Evolutionary conservation across 2,888 invertebrate species (phyloP).

Genomic region (Dryadula phaetusa): DNA sequence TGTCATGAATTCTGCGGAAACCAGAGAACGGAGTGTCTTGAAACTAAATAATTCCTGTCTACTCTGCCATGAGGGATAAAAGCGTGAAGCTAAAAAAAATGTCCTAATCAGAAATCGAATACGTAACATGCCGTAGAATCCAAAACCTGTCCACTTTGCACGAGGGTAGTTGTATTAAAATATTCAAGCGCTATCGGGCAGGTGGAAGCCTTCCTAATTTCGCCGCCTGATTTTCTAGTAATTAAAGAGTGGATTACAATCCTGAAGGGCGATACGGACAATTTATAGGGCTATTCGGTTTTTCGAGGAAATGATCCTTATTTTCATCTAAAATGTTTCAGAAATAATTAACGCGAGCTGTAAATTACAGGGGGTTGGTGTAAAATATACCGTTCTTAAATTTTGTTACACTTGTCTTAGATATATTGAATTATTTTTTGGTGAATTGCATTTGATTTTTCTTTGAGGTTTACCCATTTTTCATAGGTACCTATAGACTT

Average conservation of each 20-base stretch:
- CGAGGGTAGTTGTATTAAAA: not conserved
- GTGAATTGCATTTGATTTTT: not conserved
- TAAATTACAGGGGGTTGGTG: conserved; percentile 3
- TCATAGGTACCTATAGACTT: too few species aligned
- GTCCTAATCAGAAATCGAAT: not conserved
- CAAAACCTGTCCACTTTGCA: not conserved
- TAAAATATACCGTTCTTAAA: conserved; percentile 14
- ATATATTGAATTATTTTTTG: not conserved
- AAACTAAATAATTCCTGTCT: too few species aligned
- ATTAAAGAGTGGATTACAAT: conserved; percentile 64
- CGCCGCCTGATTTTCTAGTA: conserved; percentile 63
- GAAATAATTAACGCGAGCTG: conserved; percentile 30
- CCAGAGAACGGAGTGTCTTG: too few species aligned
- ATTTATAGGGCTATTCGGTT: conserved; percentile 52
- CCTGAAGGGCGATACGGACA: conserved; percentile 48
- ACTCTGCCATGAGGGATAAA: too few species aligned
- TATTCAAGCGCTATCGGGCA: conserved; percentile 46
- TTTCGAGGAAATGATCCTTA: conserved; percentile 40
- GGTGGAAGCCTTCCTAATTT: conserved; percentile 53
- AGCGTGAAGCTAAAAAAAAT: too few species aligned
- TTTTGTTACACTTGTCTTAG: conserved; percentile 4
- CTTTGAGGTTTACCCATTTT: not conserved
- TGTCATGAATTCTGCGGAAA: too few species aligned
- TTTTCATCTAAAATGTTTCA: conserved; percentile 22
- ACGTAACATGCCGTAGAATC: not conserved